Conservation (phyloP, 2,797 vertebrate species). For the Spatula clypeata region DNA sequence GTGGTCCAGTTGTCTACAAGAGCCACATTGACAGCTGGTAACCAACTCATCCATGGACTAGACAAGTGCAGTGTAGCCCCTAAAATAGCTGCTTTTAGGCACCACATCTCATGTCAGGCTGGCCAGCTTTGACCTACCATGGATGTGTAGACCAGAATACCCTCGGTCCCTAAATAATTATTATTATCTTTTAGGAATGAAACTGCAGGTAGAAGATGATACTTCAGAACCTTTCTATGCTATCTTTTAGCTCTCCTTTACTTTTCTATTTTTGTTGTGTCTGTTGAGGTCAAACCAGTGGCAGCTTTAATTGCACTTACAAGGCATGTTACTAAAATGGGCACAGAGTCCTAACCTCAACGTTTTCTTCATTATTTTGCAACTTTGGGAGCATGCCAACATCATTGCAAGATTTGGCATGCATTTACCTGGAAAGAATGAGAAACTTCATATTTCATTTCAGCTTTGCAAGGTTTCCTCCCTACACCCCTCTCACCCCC, state of each 20-base stretch:
- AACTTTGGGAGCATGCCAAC: conserved; percentile 75
- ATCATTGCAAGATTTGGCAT: conserved; percentile 79
- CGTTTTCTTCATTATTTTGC: conserved; percentile 83
- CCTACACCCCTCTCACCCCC: background rate
- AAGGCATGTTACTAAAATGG: conserved; percentile 70
- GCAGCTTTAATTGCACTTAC: conserved; percentile 65
- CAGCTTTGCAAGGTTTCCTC: conserved; percentile 62
- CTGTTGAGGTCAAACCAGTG: conserved; percentile 40
- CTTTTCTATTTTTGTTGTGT: background rate
- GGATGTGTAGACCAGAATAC: background rate
- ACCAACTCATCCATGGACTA: rapidly evolving
- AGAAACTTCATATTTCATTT: conserved; percentile 78
- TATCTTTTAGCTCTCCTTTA: background rate
- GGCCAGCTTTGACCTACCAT: background rate
- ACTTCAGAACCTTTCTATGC: background rate
- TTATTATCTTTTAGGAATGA: background rate
- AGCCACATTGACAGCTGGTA: background rate
- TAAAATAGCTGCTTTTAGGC: background rate
- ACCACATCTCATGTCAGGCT: background rate
- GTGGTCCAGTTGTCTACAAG: background rate
- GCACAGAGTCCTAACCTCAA: conserved; percentile 70
- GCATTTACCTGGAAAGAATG: conserved; percentile 81
- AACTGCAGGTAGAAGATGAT: background rate
- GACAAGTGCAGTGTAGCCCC: background rate
- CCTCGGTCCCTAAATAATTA: background rate